Conservation (phyloP, 2,113 vertebrate genomes). For the Labeo rohita region DNA sequence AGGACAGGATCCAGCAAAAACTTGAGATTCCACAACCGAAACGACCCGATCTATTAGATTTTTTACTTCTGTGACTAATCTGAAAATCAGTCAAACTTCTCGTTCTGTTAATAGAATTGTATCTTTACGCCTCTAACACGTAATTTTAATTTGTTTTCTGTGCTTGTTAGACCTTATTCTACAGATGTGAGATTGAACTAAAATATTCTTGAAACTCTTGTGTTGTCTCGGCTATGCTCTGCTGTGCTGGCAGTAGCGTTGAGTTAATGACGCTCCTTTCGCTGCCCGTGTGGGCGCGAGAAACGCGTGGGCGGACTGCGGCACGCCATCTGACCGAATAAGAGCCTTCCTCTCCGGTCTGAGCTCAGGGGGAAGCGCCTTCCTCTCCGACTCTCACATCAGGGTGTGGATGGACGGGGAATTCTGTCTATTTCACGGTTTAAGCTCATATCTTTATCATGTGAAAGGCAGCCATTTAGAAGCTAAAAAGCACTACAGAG, state of each 20-base stretch:
- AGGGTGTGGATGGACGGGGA: conserved; percentile 3
- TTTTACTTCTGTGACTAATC: neutral
- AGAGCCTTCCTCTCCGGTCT: conserved; percentile 82
- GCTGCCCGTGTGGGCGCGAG: conserved; percentile 82
- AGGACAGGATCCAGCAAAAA: conserved; percentile 21
- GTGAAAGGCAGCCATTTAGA: neutral
- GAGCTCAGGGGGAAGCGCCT: conserved; percentile 53
- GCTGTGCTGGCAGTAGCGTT: conserved; percentile 74
- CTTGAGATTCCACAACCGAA: neutral
- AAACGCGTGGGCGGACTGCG: conserved; percentile 83
- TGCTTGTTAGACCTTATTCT: conserved; percentile 26
- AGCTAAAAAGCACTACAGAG: neutral
- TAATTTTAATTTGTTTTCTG: neutral
- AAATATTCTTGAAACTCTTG: conserved; percentile 2
- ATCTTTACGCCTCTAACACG: neutral
- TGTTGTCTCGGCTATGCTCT: conserved; percentile 50
- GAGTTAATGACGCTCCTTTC: conserved; percentile 80
- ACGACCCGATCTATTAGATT: neutral
- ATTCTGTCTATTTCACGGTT: neutral
- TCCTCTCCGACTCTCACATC: neutral
- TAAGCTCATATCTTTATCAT: neutral
- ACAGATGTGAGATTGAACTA: conserved; percentile 15
- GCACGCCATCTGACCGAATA: conserved; percentile 86
- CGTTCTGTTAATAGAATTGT: neutral
- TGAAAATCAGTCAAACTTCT: neutral